Conservation (phyloP, 2,113 vertebrate species). For the Oryzias javanicus region DNA sequence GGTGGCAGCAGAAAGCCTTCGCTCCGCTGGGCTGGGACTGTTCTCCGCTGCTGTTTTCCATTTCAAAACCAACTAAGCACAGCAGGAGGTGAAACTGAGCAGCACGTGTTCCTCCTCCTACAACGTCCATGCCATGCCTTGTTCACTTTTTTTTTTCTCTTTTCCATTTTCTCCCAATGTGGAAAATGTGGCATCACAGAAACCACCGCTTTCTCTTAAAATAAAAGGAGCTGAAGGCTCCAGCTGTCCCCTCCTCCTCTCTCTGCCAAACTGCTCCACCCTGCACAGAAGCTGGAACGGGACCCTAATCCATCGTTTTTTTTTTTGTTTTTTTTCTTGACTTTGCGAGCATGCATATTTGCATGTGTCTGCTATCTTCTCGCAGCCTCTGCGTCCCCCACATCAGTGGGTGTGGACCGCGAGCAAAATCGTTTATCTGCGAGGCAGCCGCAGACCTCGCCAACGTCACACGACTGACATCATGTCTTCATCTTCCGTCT, state of each 20-base stretch:
- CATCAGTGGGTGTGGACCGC: slow-evolving; percentile 46
- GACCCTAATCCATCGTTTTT: slow-evolving; percentile 2
- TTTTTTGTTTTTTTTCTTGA: background rate
- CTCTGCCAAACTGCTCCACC: slow-evolving; percentile 58
- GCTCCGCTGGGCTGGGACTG: background rate
- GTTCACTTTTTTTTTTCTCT: slow-evolving; percentile 14
- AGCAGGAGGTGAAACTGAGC: slow-evolving; percentile 29
- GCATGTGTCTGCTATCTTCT: slow-evolving; percentile 11
- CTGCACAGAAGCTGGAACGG: slow-evolving; percentile 30
- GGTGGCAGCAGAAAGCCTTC: background rate
- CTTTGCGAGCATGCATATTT: background rate
- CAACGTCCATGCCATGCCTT: slow-evolving; percentile 51
- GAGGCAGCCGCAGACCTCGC: slow-evolving; percentile 30
- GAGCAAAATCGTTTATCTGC: slow-evolving; percentile 27
- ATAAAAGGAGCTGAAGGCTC: slow-evolving; percentile 52
- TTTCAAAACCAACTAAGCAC: slow-evolving; percentile 15
- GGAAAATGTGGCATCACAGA: slow-evolving; percentile 80
- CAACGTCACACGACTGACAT: slow-evolving; percentile 24
- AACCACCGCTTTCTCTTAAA: slow-evolving; percentile 69
- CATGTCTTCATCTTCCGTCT: slow-evolving; percentile 6
- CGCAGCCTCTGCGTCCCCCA: slow-evolving; percentile 27
- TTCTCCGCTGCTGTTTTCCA: slow-evolving; percentile 36
- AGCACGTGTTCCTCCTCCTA: slow-evolving; percentile 53
- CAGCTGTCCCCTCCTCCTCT: slow-evolving; percentile 13
- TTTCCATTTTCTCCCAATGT: slow-evolving; percentile 56